These are phyloP conservation scores for Callospermophilus lateralis DNA, from an alignment of 2,113 vertebrate genomes.

Conservation along the genomic window DNA sequence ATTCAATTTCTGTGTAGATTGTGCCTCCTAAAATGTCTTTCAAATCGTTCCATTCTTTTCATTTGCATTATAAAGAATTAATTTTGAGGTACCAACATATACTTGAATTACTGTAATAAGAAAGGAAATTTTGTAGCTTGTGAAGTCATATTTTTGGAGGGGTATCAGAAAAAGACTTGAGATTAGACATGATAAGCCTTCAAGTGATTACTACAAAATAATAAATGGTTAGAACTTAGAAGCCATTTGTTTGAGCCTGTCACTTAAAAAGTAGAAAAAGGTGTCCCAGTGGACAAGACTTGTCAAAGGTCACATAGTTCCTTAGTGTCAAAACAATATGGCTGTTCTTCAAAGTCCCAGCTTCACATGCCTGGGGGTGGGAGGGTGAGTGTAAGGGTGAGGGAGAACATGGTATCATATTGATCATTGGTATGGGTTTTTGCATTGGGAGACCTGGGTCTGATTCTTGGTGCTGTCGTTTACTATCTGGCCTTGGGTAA, in stretches of 20 bases:
- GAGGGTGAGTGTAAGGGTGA: too few species aligned
- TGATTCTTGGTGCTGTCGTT: background rate
- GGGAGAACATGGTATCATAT: background rate
- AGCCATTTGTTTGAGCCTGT: background rate
- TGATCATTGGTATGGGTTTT: background rate
- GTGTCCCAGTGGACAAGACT: background rate
- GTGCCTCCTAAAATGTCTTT: background rate
- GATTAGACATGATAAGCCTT: background rate
- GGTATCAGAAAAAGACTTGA: background rate
- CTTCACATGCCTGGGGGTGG: too few species aligned
- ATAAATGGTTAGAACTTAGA: background rate
- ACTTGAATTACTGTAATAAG: background rate
- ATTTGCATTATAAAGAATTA: background rate
- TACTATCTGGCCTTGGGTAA: background rate
- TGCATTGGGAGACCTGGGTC: background rate
- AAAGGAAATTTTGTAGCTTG: background rate
- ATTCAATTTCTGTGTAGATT: background rate
- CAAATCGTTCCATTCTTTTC: background rate
- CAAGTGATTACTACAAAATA: background rate
- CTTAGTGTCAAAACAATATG: background rate
- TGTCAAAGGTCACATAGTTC: background rate
- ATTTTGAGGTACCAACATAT: background rate
- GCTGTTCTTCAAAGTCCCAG: background rate
- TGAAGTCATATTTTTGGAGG: background rate
- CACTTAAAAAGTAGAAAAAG: background rate